Evolutionary conservation across 2,888 invertebrate species (phyloP).

Genomic region (Rhagium mordax): DNA sequence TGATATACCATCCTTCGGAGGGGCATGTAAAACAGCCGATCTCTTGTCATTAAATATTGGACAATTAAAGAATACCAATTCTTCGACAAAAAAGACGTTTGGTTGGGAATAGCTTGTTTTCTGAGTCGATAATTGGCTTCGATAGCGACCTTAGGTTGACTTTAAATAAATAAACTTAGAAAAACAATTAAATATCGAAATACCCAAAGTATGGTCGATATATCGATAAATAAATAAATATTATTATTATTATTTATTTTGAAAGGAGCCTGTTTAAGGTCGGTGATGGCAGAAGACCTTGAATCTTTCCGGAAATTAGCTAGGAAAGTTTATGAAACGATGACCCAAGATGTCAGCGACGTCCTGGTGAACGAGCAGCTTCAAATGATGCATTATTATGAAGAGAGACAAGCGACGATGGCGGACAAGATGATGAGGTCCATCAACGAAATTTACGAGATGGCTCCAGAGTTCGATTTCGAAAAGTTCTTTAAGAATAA

Average conservation of each 20-base stretch:
- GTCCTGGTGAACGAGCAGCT: constrained; percentile 68
- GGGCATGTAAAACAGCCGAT: too few relatives aligned
- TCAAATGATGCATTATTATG: constrained; percentile 61
- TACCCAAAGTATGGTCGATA: too few relatives aligned
- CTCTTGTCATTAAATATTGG: too few relatives aligned
- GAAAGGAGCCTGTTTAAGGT: constrained; percentile 57
- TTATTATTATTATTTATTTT: not conserved
- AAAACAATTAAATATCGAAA: too few relatives aligned
- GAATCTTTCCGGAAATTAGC: constrained; percentile 62
- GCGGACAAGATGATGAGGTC: constrained; percentile 63
- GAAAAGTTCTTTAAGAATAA: constrained; percentile 60
- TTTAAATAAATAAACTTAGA: too few relatives aligned
- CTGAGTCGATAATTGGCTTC: too few relatives aligned
- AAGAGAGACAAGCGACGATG: constrained; percentile 59
- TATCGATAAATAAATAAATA: too few relatives aligned
- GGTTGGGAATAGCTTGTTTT: too few relatives aligned
- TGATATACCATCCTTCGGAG: too few relatives aligned
- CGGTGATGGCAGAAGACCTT: constrained; percentile 64
- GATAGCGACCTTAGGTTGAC: too few relatives aligned
- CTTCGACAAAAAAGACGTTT: too few relatives aligned
- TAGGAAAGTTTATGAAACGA: constrained; percentile 66
- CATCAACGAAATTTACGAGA: constrained; percentile 64
- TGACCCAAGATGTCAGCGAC: constrained; percentile 68
- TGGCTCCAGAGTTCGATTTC: constrained; percentile 65
- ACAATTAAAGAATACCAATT: too few relatives aligned